Evolutionary conservation across 2,888 invertebrate species (phyloP).

Genomic region (Drosophila quasianomalipes): DNA sequence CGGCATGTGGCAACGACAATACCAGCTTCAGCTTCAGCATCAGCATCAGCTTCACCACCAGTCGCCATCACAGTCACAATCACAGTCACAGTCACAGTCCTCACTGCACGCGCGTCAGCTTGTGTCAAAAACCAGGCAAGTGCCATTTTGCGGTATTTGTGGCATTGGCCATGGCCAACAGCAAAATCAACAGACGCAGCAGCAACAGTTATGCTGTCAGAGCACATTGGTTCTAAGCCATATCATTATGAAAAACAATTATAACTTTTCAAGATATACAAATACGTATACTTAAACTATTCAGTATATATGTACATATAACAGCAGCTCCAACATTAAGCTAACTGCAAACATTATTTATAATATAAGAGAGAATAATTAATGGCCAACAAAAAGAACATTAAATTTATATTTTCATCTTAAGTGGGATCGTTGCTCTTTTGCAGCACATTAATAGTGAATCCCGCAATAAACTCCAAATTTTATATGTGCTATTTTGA

Average conservation of each 20-base stretch:
- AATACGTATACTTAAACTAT: not conserved
- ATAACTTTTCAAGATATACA: not conserved
- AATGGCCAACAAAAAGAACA: not conserved
- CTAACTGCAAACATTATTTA: not conserved
- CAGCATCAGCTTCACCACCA: constrained; percentile 13
- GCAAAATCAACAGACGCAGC: constrained; percentile 25
- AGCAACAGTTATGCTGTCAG: constrained; percentile 58
- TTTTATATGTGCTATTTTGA: constrained; percentile 5
- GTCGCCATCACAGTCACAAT: constrained; percentile 14
- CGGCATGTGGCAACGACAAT: constrained; percentile 57
- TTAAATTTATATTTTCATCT: not conserved
- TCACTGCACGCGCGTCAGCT: constrained; percentile 52
- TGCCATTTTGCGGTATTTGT: constrained; percentile 75
- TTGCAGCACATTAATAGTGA: not conserved
- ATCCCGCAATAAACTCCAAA: not conserved
- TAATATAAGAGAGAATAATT: not conserved
- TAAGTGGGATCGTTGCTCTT: not conserved
- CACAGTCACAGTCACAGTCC: constrained; percentile 14
- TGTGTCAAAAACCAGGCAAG: constrained; percentile 75
- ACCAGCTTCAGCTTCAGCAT: constrained; percentile 16
- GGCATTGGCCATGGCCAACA: constrained; percentile 60
- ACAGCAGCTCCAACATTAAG: not conserved
- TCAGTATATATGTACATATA: not conserved
- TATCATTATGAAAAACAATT: not conserved
- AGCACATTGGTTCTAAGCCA: constrained; percentile 32